A percentile compares a stretch with the other conserved stretches of the same genome.
Evolutionary conservation across 2,797 vertebrate species (phyloP).

Genomic region (Notolepis coatsorum): DNA sequence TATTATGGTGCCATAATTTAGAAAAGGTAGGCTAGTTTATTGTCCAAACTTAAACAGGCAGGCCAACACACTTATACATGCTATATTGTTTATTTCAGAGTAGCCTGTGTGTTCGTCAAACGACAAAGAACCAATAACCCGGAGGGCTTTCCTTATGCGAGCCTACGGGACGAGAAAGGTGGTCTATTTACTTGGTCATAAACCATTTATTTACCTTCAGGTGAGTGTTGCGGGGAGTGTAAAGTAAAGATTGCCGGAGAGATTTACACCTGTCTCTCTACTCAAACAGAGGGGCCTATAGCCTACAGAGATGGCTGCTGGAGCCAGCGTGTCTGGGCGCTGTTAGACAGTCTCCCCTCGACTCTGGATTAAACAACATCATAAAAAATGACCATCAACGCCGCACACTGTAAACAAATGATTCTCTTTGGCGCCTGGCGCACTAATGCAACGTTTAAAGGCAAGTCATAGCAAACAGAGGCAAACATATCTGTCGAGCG

Average conservation of each 20-base stretch:
- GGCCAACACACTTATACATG: background rate
- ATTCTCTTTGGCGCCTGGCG: conserved; percentile 66
- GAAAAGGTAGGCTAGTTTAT: background rate
- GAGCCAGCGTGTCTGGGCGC: conserved; percentile 95
- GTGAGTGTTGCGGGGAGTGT: conserved; percentile 84
- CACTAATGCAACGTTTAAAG: conserved; percentile 52
- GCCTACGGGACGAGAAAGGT: conserved; percentile 39
- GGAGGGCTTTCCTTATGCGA: conserved; percentile 34
- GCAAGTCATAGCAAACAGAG: conserved; percentile 33
- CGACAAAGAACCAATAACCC: conserved; percentile 39
- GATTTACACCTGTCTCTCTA: conserved; percentile 97
- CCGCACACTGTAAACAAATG: conserved; percentile 77
- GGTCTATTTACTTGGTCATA: conserved; percentile 81
- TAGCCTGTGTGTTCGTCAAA: conserved; percentile 8
- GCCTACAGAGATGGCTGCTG: conserved; percentile 95
- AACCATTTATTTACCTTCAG: conserved; percentile 87
- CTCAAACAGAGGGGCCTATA: conserved; percentile 82
- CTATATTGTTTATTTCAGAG: background rate
- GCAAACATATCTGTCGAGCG: too few species aligned
- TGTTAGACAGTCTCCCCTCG: conserved; percentile 73
- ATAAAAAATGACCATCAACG: conserved; percentile 80
- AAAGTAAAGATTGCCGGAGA: conserved; percentile 84
- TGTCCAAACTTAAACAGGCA: background rate
- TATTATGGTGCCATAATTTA: background rate
- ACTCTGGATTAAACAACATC: conserved; percentile 83